phyloP scores from a whole-genome alignment of 2,113 vertebrate genomes.

The Pseudorectes ferrugineus region DNA sequence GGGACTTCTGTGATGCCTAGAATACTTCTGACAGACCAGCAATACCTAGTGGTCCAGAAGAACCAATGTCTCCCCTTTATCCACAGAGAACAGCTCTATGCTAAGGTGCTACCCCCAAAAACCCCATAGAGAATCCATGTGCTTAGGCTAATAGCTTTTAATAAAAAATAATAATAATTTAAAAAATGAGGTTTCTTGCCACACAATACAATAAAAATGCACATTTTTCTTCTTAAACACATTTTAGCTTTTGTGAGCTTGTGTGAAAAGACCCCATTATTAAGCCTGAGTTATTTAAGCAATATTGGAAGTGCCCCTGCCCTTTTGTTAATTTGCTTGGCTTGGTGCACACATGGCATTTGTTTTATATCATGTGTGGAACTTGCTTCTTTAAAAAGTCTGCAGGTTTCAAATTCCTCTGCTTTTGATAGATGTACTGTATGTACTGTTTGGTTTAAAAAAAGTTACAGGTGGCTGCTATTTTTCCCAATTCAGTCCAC shows the following conservation, averaged over 20 bases:
- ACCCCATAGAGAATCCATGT: not conserved
- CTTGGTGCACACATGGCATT: conserved; percentile 48
- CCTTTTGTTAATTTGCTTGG: conserved; percentile 68
- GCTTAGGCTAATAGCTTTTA: not conserved
- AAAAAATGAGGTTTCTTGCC: not conserved
- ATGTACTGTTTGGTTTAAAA: conserved; percentile 58
- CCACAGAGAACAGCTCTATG: not conserved
- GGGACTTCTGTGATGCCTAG: not conserved
- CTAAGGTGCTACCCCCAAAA: not conserved
- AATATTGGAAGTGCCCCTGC: conserved; percentile 57
- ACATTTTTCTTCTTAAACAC: conserved; percentile 51
- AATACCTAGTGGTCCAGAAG: not conserved
- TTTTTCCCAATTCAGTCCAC: conserved; percentile 66
- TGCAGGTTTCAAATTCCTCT: conserved; percentile 64
- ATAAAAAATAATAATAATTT: not conserved
- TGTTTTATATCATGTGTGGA: conserved; percentile 67
- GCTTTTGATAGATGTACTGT: conserved; percentile 63
- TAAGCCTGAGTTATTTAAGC: conserved; percentile 48
- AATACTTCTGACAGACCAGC: not conserved
- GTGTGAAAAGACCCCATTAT: conserved; percentile 59
- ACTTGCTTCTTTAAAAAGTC: conserved; percentile 59
- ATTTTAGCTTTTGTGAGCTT: conserved; percentile 20
- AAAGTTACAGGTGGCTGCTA: conserved; percentile 67
- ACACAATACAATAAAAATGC: conserved; percentile 18
- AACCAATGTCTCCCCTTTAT: not conserved